Conservation (phyloP, 2,888 invertebrate genomes). For the Bellardia bayeri region DNA sequence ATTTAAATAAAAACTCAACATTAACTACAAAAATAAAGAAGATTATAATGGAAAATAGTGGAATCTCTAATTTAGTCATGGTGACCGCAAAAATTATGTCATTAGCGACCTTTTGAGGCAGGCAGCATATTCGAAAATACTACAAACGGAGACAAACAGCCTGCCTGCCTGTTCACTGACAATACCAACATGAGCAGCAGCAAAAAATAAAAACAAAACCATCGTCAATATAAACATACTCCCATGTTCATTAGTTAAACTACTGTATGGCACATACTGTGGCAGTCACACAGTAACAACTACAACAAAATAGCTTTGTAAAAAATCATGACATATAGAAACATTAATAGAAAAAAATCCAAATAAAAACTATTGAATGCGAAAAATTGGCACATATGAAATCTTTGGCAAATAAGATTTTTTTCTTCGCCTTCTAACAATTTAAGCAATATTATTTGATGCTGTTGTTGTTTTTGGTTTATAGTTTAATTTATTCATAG, state of each 20-base stretch:
- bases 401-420: constrained; percentile 33
- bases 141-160: constrained; percentile 32
- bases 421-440: constrained; percentile 15
- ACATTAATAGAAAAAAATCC: constrained; percentile 34
- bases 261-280: constrained; percentile 65
- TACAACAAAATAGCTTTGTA: not conserved
- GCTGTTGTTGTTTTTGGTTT: constrained; percentile 50
- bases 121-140: constrained; percentile 23
- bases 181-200: constrained; percentile 5
- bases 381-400: constrained; percentile 72
- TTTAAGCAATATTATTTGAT: constrained; percentile 66
- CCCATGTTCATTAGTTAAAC: constrained; percentile 73
- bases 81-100: constrained; percentile 74
- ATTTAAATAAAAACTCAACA: not conserved
- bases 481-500: constrained; percentile 75
- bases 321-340: constrained; percentile 65
- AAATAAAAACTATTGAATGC: constrained; percentile 63
- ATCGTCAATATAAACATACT: constrained; percentile 59
- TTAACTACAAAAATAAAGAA: not conserved
- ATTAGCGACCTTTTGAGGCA: constrained; percentile 72
- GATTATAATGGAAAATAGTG: constrained; percentile 46
- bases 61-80: constrained; percentile 65
- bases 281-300: not conserved
- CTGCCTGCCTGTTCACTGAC: not conserved
- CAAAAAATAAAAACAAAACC: constrained; percentile 23